Percentiles rank a stretch among this genome's conserved stretches.
Conservation (phyloP, 1,140 invertebrate genomes). For the Oryctes rhinoceros region DNA sequence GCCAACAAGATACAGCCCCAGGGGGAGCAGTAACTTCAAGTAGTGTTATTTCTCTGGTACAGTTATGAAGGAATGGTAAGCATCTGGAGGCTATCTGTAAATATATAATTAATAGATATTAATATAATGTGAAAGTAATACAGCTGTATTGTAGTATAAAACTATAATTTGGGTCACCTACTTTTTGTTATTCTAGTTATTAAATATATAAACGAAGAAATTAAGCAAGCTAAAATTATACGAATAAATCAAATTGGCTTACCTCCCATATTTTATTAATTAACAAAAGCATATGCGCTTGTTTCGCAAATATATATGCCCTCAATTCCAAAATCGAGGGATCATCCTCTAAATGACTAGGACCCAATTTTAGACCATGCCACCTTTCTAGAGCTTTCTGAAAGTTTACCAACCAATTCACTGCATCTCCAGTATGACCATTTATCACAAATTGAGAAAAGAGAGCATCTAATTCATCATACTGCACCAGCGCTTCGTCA, state of each 20-base stretch:
- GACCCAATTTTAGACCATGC: slow-evolving; percentile 79
- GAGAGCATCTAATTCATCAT: slow-evolving; percentile 96
- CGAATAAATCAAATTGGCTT: slow-evolving; percentile 55
- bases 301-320: slow-evolving; percentile 93
- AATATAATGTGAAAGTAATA: neutral
- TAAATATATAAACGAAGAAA: neutral
- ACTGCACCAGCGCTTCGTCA: slow-evolving; percentile 95
- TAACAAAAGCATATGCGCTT: slow-evolving; percentile 85
- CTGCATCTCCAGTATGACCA: slow-evolving; percentile 83
- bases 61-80: slow-evolving; percentile 87
- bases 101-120: neutral
- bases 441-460: slow-evolving; percentile 97
- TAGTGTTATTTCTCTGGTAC: slow-evolving; percentile 80
- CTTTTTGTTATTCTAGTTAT: neutral
- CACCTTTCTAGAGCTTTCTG: slow-evolving; percentile 80
- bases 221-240: neutral
- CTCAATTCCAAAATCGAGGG: slow-evolving; percentile 83
- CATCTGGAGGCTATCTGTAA: slow-evolving; percentile 83
- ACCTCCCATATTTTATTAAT: slow-evolving; percentile 84
- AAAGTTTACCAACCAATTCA: slow-evolving; percentile 82
- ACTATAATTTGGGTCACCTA: neutral
- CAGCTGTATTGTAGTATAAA: neutral
- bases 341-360: slow-evolving; percentile 53
- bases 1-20: slow-evolving; percentile 91
- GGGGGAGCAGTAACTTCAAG: slow-evolving; percentile 79